Base-by-base conservation (phyloP, 2,797 vertebrate species). In the Phoxinus dragarum region DNA sequence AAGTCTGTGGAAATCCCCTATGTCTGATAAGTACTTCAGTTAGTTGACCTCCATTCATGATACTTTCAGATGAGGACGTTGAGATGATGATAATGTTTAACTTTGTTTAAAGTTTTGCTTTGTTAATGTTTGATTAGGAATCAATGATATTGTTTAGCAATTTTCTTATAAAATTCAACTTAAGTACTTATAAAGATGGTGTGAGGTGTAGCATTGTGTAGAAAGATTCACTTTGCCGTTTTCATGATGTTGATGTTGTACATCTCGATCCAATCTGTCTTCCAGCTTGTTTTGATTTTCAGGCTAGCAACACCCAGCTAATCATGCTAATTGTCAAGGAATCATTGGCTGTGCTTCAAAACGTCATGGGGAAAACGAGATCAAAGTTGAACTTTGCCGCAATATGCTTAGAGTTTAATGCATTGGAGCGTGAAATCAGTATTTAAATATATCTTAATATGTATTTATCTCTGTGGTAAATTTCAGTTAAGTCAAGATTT, bases 1-100 rank as follows among this genome's bases (percentile, higher is more conserved):
- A 49, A 52, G 44, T 75, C 72, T 52, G 14, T 11, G 72, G 72
- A 73, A 17, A 72, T 44, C 40, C 12, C 69, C 73, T 1, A 4
- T 4, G 5, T 52, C 47, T 54, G 47, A 54, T 23, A 3, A 52
- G 23, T 27, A 21, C 23, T 81, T 11, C 21, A n/a, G 52, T 76
- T 40, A 38, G 6, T 77, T 59, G 14, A 74, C 61, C 34, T 81
- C 14, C 3, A 42, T 81, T 7, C 17, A 21, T 42, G 49, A 21
- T 59, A 42, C 56, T 42, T 42, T 8, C 21, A 71, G 21, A n/a
- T n/a, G 7, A 38, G 68, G 52, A 81, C 17, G 42, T 69, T 7
- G 49, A 81, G 44, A 72, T 40, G 75, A 19, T 76, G 52, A 40
- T 77, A 44, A 42, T 74, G 38, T 61, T 82, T 73, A 73, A 82